phyloP scores from a whole-genome alignment of 2,113 vertebrate genomes.

The Arvicanthis niloticus region DNA sequence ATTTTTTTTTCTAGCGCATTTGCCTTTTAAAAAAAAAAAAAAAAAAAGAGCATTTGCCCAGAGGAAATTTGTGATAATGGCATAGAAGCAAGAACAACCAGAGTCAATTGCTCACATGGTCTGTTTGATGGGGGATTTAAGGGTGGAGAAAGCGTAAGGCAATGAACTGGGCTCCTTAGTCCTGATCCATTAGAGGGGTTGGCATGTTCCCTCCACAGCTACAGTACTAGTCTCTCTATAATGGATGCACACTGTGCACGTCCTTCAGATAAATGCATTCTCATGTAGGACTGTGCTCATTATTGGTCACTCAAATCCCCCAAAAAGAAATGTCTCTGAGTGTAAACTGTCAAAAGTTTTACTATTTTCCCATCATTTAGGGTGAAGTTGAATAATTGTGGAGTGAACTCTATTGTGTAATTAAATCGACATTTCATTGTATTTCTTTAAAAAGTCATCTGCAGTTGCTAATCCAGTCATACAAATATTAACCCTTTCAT shows the following conservation, averaged over 20 bases:
- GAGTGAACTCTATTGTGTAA: not conserved
- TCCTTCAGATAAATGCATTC: not conserved
- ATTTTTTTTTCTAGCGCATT: not conserved
- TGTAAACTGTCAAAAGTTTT: not conserved
- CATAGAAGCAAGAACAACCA: not conserved
- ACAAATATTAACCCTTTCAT: not conserved
- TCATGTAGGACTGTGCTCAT: not conserved
- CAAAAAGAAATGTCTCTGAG: not conserved
- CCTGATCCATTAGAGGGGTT: not conserved
- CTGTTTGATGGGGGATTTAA: conserved; percentile 22
- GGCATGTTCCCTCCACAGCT: not conserved
- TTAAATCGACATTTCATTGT: not conserved
- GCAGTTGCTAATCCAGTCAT: not conserved
- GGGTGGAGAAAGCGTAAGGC: not conserved
- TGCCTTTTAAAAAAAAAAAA: conserved; percentile 15
- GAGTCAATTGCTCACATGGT: conserved; percentile 3
- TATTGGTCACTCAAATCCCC: not conserved
- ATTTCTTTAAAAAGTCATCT: not conserved
- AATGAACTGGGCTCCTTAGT: not conserved
- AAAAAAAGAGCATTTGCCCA: not conserved
- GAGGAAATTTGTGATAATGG: not conserved
- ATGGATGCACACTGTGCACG: not conserved
- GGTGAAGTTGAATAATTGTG: not conserved
- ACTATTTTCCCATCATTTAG: not conserved
- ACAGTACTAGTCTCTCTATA: not conserved